Evolutionary conservation across 2,797 vertebrate species (phyloP).

Genomic region (Channa striata): DNA sequence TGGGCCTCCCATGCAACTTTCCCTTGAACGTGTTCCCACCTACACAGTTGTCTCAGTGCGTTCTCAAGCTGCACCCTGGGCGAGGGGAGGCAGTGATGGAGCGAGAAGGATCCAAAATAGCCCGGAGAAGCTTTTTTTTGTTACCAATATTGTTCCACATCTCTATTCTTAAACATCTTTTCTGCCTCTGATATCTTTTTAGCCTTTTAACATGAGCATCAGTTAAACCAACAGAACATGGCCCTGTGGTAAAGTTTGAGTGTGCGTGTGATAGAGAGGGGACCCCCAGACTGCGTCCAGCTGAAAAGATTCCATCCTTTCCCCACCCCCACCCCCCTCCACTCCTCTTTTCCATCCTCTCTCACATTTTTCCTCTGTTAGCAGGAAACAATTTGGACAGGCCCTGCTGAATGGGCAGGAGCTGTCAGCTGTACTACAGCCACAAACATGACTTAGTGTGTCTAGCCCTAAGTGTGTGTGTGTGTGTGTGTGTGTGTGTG

Average conservation of each 20-base stretch:
- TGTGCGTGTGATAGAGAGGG: slow-evolving; percentile 13
- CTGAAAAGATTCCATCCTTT: not conserved
- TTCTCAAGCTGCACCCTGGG: no score
- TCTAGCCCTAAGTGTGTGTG: slow-evolving; percentile 56
- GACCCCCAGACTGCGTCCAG: slow-evolving; percentile 62
- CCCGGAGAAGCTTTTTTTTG: no score
- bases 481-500: slow-evolving; percentile 45
- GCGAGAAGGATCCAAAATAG: no score
- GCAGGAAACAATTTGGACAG: slow-evolving; percentile 75
- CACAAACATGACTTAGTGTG: slow-evolving; percentile 78
- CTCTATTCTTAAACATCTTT: not conserved
- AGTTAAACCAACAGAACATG: slow-evolving; percentile 17
- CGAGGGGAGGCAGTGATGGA: no score
- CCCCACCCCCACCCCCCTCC: slow-evolving; percentile 3
- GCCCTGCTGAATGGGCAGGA: slow-evolving; percentile 80
- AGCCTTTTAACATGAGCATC: not conserved
- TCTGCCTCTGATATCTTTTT: not conserved
- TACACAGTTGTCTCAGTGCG: not conserved
- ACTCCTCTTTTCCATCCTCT: slow-evolving; percentile 22
- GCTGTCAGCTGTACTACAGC: slow-evolving; percentile 73
- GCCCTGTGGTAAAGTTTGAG: not conserved
- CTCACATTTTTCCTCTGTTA: slow-evolving; percentile 30
- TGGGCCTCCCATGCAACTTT: not conserved
- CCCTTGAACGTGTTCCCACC: not conserved
- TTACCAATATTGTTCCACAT: no score